phyloP scores from a whole-genome alignment of 2,888 invertebrate genomes.

The Caenorhabditis wallacei region DNA sequence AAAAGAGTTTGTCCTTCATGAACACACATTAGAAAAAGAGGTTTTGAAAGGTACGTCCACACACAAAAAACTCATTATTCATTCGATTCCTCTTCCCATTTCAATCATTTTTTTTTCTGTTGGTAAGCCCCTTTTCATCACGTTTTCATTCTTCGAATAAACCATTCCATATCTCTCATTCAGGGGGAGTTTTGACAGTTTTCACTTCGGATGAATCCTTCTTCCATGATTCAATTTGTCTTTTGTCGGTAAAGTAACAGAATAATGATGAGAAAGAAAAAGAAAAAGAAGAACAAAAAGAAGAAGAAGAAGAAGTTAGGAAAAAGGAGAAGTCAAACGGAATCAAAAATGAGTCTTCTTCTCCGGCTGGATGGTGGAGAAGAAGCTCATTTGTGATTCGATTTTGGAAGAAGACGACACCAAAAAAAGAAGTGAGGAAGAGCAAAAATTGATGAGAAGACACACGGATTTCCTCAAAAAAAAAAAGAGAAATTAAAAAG shows the following conservation, averaged over 20 bases:
- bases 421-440: conserved; percentile 30
- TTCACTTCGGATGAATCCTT: conserved; percentile 8
- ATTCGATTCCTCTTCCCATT: conserved; percentile 25
- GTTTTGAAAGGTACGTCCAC: conserved; percentile 3
- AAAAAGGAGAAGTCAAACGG: conserved; percentile 36
- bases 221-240: conserved; percentile 3
- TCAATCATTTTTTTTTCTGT: conserved; percentile 26
- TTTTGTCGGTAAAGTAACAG: conserved; percentile 21
- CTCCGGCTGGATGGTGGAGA: conserved; percentile 23
- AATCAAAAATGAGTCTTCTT: conserved; percentile 58
- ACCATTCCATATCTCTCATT: conserved; percentile 34
- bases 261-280: conserved; percentile 4
- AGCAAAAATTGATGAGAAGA: conserved; percentile 29
- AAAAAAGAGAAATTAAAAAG: conserved; percentile 31
- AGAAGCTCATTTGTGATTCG: conserved; percentile 64
- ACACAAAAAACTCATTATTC: conserved; percentile 55
- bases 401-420: conserved; percentile 46
- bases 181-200: conserved; percentile 27
- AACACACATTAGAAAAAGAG: conserved; percentile 40
- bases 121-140: conserved; percentile 19
- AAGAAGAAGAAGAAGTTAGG: conserved; percentile 32
- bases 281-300: conserved; percentile 19
- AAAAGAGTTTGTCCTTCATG: conserved; percentile 59
- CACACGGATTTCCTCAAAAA: conserved; percentile 15
- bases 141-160: conserved; percentile 14